phyloP scores from a whole-genome alignment of 2,888 invertebrate species.

The Papilio protenor region DNA sequence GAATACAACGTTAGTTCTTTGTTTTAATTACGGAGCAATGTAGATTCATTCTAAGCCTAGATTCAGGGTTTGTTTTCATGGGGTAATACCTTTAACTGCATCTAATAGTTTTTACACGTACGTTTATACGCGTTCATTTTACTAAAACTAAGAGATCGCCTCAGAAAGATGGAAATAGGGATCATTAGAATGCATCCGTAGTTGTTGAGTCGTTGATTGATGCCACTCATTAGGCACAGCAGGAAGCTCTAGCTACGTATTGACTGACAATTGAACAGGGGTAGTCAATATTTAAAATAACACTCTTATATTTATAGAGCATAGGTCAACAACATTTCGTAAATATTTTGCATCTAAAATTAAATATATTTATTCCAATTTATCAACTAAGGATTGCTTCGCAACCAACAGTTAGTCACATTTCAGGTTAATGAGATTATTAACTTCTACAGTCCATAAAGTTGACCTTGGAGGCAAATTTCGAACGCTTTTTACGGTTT shows the following conservation, averaged over 20 bases:
- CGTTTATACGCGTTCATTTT: background rate
- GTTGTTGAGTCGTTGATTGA: conserved; percentile 34
- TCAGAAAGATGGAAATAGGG: conserved; percentile 26
- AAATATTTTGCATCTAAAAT: background rate
- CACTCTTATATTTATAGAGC: background rate
- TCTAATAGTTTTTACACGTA: background rate
- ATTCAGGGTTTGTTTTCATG: background rate
- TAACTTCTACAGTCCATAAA: conserved; percentile 7
- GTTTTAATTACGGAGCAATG: background rate
- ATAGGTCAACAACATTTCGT: background rate
- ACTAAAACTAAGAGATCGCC: conserved; percentile 1
- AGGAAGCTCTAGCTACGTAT: conserved; percentile 24
- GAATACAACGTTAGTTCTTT: background rate
- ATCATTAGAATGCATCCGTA: conserved; percentile 39
- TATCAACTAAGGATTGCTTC: background rate
- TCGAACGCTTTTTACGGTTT: conserved; percentile 3
- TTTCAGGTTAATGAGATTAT: conserved; percentile 27
- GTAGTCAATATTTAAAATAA: background rate
- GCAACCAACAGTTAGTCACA: background rate
- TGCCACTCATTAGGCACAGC: conserved; percentile 28
- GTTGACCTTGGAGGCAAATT: background rate
- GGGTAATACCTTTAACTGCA: background rate
- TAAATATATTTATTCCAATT: background rate
- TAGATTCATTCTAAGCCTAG: background rate
- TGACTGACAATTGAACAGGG: conserved; percentile 27